Evolutionary conservation across 2,888 invertebrate species (phyloP), one percentile per base, ranked within the genome.

Genomic region (Copidosoma aretas): DNA sequence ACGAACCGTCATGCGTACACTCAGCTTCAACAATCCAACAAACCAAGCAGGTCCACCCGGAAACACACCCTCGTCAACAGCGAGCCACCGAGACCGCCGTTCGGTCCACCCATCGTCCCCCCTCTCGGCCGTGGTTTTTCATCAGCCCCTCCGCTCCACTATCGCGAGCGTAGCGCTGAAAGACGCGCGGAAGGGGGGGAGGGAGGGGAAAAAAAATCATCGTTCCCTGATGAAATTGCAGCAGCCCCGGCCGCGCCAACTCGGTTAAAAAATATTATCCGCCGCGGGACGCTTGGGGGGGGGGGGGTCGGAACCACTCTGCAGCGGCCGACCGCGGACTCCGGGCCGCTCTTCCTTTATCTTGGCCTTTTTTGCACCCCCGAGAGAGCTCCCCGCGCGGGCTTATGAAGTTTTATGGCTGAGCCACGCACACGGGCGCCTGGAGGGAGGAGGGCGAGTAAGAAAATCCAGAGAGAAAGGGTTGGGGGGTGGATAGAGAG

Each of bases 361-460:
- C 19, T 46, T 25, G 53, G 22, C 39, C 41, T 24, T 52, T 43
- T 21, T 65, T 46, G 32, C 32, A 5, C 24, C 19, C 19, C 53
- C 53, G 60, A 24, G 32, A 21, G 52, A 22, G 32, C 32, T n/a
- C 32, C 32, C 32, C 8, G 32, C 52, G 24, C 58, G 32, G 43
- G 60, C 68, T 68, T 68, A 68, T 68, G 68, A 68, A 68, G 68
- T 68, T 68, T 68, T 68, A 68, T 68, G 60, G 68, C 57, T 60
- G 32, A 15, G 41, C 21, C 19, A 14, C 43, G 43, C 43, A 46
- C 15, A 14, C 43, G 12, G 3, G 43, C 12, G 25, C 24, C 46
- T 22, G 43, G 51, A 24, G 32, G 49, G 14, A 25, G 49, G 1
- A 25, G n/a, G n/a, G n/a, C 51, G 24, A 49, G 49, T 1, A 49